Evolutionary conservation across 2,888 invertebrate genomes (phyloP).

Genomic region (Stenotaenia linearis): DNA sequence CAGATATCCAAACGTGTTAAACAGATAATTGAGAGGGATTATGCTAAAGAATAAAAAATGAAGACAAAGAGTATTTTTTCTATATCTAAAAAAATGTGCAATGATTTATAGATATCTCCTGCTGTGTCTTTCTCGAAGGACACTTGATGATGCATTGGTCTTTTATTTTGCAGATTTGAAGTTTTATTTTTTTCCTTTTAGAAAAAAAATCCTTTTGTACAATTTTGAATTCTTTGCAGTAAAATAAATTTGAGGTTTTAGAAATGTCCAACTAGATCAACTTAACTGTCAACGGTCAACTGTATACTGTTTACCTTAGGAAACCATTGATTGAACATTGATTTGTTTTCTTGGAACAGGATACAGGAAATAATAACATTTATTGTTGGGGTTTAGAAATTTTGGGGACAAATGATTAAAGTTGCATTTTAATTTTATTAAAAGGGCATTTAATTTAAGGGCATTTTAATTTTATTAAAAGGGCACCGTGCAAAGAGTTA

Average conservation of each 20-base stretch:
- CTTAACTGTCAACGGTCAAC: not conserved
- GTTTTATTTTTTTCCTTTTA: not conserved
- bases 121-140: not conserved
- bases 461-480: no score
- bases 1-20: no score
- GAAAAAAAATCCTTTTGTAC: not conserved
- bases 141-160: conserved; percentile 2
- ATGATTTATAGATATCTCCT: conserved; percentile 7
- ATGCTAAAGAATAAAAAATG: not conserved
- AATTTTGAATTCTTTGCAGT: not conserved
- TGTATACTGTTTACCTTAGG: not conserved
- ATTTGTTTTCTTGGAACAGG: not conserved
- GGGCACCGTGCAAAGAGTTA: not conserved
- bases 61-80: not conserved
- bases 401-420: not conserved
- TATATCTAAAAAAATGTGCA: not conserved
- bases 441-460: no score
- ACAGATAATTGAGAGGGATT: not conserved
- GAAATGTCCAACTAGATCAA: no score
- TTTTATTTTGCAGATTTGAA: not conserved
- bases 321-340: not conserved
- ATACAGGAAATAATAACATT: not conserved
- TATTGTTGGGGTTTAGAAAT: not conserved
- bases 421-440: no score
- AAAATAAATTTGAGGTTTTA: no score